Evolutionary conservation across 2,888 invertebrate genomes (phyloP).

Genomic region (Cryptosula pallasiana): DNA sequence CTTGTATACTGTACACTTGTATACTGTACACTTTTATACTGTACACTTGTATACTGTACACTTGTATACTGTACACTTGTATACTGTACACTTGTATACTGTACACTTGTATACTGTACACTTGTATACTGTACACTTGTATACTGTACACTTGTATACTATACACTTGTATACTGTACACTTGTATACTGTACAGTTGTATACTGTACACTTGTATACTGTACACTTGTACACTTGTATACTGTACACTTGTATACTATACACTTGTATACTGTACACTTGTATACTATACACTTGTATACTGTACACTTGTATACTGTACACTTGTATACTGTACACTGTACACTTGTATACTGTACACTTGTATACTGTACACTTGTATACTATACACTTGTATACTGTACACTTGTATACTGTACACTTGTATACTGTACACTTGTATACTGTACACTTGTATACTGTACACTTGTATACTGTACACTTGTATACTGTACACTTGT

Average conservation of each 20-base stretch:
- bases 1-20: not conserved
- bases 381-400: too few species aligned
- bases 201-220: not conserved
- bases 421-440: too few species aligned
- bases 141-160: not conserved
- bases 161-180: not conserved
- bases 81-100: not conserved
- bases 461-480: too few species aligned
- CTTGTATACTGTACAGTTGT: not conserved
- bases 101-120: not conserved
- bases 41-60: not conserved
- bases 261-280: not conserved
- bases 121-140: not conserved
- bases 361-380: not conserved
- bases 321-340: not conserved
- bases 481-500: too few species aligned
- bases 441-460: too few species aligned
- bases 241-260: too few species aligned
- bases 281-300: not conserved
- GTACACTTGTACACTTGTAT: not conserved
- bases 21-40: not conserved
- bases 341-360: not conserved
- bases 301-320: not conserved
- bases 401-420: too few species aligned
- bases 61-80: not conserved